A percentile compares a stretch with the other conserved stretches of the same genome.
These are phyloP conservation scores for Parelbella ahira DNA, from an alignment of 2,888 invertebrate species.

Conservation along the genomic window DNA sequence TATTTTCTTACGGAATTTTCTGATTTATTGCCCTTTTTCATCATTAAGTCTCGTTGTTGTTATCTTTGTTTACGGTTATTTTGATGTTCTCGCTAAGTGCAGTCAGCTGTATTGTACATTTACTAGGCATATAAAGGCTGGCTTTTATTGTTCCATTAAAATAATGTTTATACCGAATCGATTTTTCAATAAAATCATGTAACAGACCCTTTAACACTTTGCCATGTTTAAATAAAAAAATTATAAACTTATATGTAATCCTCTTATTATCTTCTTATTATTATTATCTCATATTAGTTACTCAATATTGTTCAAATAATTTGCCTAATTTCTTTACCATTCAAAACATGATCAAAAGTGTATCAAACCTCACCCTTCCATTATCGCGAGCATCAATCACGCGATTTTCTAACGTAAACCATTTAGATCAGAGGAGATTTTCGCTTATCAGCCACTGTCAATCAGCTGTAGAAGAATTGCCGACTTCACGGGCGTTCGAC, in stretches of 20 bases:
- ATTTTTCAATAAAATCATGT: too few species aligned
- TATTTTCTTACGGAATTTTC: constrained; percentile 37
- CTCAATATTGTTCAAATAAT: too few species aligned
- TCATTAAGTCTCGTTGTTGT: constrained; percentile 14
- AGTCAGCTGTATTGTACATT: constrained; percentile 5
- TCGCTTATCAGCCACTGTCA: constrained; percentile 62
- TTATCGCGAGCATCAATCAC: constrained; percentile 61
- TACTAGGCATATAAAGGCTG: too few species aligned
- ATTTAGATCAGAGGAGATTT: constrained; percentile 52
- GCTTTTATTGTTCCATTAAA: neutral
- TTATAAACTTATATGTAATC: too few species aligned
- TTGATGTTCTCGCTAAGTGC: constrained; percentile 16
- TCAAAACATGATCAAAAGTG: too few species aligned
- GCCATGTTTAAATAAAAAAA: too few species aligned
- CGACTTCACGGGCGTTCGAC: constrained; percentile 47
- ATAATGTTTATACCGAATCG: too few species aligned
- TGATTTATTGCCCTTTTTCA: constrained; percentile 33
- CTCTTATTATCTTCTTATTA: too few species aligned
- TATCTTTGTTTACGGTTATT: constrained; percentile 16
- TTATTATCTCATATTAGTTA: too few species aligned
- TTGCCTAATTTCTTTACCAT: constrained; percentile 3
- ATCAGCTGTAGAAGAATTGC: constrained; percentile 65
- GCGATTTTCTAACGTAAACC: constrained; percentile 48
- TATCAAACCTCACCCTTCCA: too few species aligned
- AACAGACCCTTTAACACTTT: too few species aligned